These are phyloP conservation scores for Leucosticte australis DNA, from an alignment of 2,113 vertebrate species.

Conservation along the genomic window DNA sequence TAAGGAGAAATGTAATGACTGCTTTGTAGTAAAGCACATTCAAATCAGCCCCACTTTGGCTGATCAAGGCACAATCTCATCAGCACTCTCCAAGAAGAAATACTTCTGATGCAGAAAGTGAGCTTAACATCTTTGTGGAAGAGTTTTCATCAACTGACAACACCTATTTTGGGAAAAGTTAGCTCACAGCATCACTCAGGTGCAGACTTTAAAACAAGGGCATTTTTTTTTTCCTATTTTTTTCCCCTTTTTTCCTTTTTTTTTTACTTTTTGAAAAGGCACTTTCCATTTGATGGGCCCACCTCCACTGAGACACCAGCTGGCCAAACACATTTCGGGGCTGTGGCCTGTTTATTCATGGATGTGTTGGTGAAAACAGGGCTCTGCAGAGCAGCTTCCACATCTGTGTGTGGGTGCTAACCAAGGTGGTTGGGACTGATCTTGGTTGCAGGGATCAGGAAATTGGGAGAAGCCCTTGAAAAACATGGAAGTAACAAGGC, in stretches of 20 bases:
- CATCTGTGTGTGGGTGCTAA: neutral
- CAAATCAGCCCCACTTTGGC: constrained; percentile 19
- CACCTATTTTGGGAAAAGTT: constrained; percentile 19
- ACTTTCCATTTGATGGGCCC: neutral
- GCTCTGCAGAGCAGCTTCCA: neutral
- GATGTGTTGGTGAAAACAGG: neutral
- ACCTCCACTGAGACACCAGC: neutral
- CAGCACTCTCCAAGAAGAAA: neutral
- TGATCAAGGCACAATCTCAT: constrained; percentile 11
- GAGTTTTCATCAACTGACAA: constrained; percentile 39
- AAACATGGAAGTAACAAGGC: neutral
- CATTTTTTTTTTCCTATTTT: neutral
- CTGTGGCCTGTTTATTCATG: neutral
- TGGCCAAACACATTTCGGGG: neutral
- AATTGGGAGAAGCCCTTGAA: neutral
- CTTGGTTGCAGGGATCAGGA: accelerated
- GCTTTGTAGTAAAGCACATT: constrained; percentile 30
- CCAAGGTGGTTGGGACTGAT: accelerated
- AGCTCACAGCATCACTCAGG: neutral
- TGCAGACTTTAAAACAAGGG: neutral
- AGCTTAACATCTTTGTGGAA: constrained; percentile 21
- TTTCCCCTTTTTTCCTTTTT: accelerated
- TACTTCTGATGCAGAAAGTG: neutral
- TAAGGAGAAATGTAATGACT: constrained; percentile 41
- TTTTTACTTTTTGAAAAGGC: neutral